phyloP scores from a whole-genome alignment of 64 coral and sea anemone genomes.

The Pachyseris speciosa region DNA sequence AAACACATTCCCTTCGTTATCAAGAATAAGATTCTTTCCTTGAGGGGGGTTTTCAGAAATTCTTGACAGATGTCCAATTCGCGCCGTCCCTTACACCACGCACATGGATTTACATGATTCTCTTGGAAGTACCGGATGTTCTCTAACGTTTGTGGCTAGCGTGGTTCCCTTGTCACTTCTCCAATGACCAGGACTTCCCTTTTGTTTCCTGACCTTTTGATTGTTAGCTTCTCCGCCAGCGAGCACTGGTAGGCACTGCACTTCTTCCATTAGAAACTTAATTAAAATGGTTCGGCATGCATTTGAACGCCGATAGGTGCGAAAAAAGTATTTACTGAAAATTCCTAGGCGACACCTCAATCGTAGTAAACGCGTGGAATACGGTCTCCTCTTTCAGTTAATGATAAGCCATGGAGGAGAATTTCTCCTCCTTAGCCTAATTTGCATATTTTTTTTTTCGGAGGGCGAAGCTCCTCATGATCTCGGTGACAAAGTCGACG shows the following conservation, averaged over 20 bases:
- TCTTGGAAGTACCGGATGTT: background rate
- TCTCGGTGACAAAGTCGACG: conserved; percentile 12
- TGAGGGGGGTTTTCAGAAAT: background rate
- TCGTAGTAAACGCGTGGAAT: too few relatives aligned
- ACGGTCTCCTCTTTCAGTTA: too few relatives aligned
- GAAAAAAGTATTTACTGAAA: too few relatives aligned
- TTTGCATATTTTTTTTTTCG: too few relatives aligned
- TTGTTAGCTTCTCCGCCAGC: background rate
- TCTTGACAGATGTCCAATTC: conserved; percentile 26
- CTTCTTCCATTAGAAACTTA: too few relatives aligned
- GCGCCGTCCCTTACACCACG: background rate
- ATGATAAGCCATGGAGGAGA: too few relatives aligned
- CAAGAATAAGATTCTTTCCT: background rate
- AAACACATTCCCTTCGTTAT: conserved; percentile 50
- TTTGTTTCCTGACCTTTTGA: background rate
- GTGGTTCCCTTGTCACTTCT: background rate
- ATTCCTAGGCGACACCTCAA: too few relatives aligned
- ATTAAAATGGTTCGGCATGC: too few relatives aligned
- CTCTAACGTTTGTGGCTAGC: background rate
- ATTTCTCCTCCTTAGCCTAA: too few relatives aligned
- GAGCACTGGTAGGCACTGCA: background rate
- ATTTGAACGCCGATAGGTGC: too few relatives aligned
- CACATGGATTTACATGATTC: background rate
- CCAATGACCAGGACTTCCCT: background rate
- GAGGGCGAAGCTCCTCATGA: too few relatives aligned